These are phyloP conservation scores for Tenthredo livida DNA, from an alignment of 2,888 invertebrate species.

Conservation along the genomic window DNA sequence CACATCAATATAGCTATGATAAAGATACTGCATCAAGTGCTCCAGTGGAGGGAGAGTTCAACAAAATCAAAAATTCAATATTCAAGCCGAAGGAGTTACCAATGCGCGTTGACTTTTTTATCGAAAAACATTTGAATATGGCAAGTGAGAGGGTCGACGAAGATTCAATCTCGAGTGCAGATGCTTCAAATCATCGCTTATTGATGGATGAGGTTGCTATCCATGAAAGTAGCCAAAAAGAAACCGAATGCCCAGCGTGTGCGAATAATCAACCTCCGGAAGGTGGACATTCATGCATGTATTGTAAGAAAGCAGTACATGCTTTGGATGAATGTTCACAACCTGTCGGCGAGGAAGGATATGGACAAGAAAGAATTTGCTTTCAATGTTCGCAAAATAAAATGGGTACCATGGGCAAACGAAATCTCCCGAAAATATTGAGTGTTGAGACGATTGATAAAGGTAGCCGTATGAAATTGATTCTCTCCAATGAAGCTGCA, in stretches of 20 bases:
- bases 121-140: constrained; percentile 54
- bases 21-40: constrained; percentile 56
- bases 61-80: constrained; percentile 53
- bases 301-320: no score
- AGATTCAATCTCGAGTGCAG: background rate
- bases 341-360: background rate
- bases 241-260: background rate
- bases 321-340: no score
- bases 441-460: background rate
- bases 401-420: no score
- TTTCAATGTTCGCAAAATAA: background rate
- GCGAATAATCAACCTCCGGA: no score
- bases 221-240: background rate
- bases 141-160: background rate
- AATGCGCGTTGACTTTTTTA: constrained; percentile 54
- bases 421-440: background rate
- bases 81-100: constrained; percentile 32
- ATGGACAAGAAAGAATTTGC: background rate
- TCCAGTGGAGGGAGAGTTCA: constrained; percentile 53
- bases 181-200: background rate
- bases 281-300: no score
- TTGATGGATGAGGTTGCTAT: background rate
- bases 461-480: no score
- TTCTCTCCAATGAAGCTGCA: no score
- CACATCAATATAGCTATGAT: constrained; percentile 55